Base-by-base conservation (phyloP, 2,888 invertebrate species). In the Agapostemon virescens region DNA sequence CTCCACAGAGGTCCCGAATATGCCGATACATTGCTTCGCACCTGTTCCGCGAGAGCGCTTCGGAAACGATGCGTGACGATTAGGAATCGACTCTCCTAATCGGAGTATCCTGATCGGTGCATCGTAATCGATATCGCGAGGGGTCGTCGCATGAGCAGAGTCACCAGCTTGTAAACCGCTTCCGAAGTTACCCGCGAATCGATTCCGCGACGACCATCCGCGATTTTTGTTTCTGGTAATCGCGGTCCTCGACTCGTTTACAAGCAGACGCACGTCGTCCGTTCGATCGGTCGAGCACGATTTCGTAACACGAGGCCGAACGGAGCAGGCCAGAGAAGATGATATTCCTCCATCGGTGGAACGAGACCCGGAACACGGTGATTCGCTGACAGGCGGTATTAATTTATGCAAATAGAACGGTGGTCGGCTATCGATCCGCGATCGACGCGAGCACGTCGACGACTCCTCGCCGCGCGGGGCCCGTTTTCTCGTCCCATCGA, bases 341-440 rank as follows among this genome's bases (percentile, higher is more conserved):
- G 55, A 15, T 26, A 55, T 26, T 15, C 26, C 26, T 26, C 26
- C 55, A 49, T 49, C 26, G 26, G n/a, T n/a, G n/a, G n/a, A 55
- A 55, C 70, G 69, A 52, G 40, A 64, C 70, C 55, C 66, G 63
- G 69, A 69, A 74, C 69, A 63, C 38, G 23, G 45, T 36, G 20
- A 55, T 61, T 77, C 45, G 15, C 42, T 61, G 75, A 74, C 79
- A 70, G 67, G 66, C 45, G 36, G 49, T 55, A 81, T 86, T 83
- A 88, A 89, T 89, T 89, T 88, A 89, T 89, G 88, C 85, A 89
- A 90, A 90, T 89, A 84, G 85, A 83, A 79, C 83, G 84, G 83
- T 77, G 75, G 82, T 77, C 79, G 55, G 71, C 63, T 84, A 87
- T 89, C 87, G 83, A 82, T 70, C 74, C 42, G 68, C 49, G 67